These are phyloP conservation scores for Phaonia tiefii DNA, from an alignment of 2,888 invertebrate genomes.

Conservation along the genomic window DNA sequence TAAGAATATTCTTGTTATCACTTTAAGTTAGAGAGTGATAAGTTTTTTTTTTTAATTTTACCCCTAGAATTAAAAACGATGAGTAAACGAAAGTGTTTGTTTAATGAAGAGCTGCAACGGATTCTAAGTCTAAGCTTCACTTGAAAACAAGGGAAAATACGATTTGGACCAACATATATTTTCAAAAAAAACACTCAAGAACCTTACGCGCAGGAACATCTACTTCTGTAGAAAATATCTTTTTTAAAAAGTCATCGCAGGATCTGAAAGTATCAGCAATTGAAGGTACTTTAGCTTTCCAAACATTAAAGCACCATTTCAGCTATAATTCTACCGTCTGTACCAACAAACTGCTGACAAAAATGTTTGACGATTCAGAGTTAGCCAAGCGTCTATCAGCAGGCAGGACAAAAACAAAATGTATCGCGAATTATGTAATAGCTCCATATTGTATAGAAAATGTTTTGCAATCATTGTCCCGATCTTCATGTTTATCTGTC, in stretches of 20 bases:
- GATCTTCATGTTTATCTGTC: neutral
- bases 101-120: no score
- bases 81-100: no score
- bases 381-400: neutral
- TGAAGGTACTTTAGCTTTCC: neutral
- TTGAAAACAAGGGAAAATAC: no score
- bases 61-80: no score
- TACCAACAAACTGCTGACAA: neutral
- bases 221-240: no score
- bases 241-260: neutral
- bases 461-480: neutral
- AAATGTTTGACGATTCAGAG: conserved; percentile 8
- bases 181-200: no score
- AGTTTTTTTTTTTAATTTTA: no score
- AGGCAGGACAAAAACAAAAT: neutral
- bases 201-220: no score
- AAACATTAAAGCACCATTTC: conserved; percentile 3
- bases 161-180: no score
- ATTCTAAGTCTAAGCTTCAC: no score
- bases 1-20: no score
- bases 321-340: neutral
- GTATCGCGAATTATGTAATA: conserved; percentile 1
- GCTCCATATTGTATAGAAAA: conserved; percentile 3
- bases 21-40: no score
- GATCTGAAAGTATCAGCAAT: neutral